phyloP scores from a whole-genome alignment of 2,113 vertebrate genomes.

The Reinhardtius hippoglossoides region DNA sequence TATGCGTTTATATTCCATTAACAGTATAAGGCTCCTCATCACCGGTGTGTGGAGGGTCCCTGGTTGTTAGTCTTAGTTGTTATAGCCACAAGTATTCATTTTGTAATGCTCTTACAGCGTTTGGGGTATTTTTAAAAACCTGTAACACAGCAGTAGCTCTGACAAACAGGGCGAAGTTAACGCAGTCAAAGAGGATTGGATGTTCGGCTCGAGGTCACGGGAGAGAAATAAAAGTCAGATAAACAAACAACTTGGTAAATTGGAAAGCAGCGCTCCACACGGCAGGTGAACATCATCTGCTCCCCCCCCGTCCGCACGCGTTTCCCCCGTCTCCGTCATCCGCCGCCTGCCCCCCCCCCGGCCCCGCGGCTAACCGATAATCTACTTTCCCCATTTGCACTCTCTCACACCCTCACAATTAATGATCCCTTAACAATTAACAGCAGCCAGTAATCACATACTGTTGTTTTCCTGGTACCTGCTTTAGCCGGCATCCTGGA shows the following conservation, averaged over 20 bases:
- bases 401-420: slow-evolving; percentile 67
- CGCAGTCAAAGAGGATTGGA: background rate
- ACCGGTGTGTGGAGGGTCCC: slow-evolving; percentile 3
- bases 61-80: slow-evolving; percentile 30
- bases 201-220: background rate
- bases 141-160: background rate
- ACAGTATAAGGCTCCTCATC: background rate
- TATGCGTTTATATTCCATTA: too few species aligned
- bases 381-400: slow-evolving; percentile 54
- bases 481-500: slow-evolving; percentile 18
- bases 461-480: slow-evolving; percentile 52
- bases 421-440: slow-evolving; percentile 74
- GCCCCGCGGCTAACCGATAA: slow-evolving; percentile 62
- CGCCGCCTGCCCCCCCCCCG: slow-evolving; percentile 21
- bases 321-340: slow-evolving; percentile 31
- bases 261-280: background rate
- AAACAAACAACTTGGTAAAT: slow-evolving; percentile 18
- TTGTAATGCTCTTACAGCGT: too few species aligned
- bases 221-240: background rate
- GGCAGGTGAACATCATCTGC: slow-evolving; percentile 26
- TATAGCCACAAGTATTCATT: background rate
- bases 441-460: slow-evolving; percentile 71
- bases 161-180: background rate
- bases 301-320: slow-evolving; percentile 2
- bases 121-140: too few species aligned